These are phyloP conservation scores for Spermophilus dauricus DNA, from an alignment of 2,113 vertebrate species.

Conservation along the genomic window DNA sequence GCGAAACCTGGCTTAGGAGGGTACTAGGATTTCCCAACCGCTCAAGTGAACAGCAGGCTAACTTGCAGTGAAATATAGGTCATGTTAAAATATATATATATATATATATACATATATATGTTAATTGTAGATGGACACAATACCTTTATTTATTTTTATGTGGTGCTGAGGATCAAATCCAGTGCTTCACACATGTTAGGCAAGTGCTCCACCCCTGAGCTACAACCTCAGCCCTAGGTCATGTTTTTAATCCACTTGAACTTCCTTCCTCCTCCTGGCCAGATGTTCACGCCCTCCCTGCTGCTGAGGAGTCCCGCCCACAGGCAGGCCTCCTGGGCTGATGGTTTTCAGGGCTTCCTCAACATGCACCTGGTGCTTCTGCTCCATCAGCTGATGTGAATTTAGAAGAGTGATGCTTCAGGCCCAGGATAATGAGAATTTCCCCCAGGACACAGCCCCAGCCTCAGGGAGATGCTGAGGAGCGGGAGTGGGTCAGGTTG, in stretches of 20 bases:
- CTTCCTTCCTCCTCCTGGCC: background rate
- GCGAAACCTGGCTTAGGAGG: background rate
- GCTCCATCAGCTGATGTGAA: fast-evolving
- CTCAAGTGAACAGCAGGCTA: fast-evolving
- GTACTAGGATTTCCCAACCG: conserved; percentile 36
- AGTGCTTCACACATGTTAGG: no score
- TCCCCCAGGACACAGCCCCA: background rate
- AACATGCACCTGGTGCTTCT: background rate
- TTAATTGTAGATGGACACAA: no score
- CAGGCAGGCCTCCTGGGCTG: background rate
- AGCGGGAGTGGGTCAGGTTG: fast-evolving
- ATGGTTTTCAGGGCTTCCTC: background rate
- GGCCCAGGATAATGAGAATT: background rate
- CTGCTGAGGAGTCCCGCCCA: fast-evolving
- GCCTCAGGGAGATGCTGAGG: background rate
- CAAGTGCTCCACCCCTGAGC: no score
- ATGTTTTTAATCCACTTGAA: fast-evolving
- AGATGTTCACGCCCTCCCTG: fast-evolving
- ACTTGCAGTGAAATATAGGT: background rate
- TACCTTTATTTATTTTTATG: no score
- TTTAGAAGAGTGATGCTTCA: background rate
- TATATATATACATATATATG: no score
- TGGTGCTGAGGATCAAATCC: no score
- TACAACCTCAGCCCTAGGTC: no score
- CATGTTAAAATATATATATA: fast-evolving